phyloP scores from a whole-genome alignment of 2,113 vertebrate genomes.

The Mesocricetus auratus region DNA sequence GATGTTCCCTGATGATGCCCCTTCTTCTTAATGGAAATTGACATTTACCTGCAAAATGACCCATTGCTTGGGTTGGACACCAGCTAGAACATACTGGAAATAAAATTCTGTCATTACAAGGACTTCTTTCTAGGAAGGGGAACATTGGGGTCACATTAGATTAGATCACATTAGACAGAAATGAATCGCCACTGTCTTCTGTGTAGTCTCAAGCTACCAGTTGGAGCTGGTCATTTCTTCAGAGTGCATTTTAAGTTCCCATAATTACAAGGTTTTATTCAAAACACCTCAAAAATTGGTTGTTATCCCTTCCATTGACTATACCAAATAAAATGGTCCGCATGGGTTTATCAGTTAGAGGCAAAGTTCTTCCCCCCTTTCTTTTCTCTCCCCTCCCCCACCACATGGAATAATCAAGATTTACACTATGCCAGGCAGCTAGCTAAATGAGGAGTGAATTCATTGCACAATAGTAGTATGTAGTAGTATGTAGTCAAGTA shows the following conservation, averaged over 20 bases:
- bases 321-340: background rate
- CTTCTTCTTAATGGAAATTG: conserved; percentile 43
- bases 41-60: conserved; percentile 44
- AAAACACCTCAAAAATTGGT: conserved; percentile 18
- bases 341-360: background rate
- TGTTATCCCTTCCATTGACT: background rate
- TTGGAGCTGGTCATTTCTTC: conserved; percentile 36
- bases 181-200: background rate
- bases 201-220: background rate
- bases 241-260: conserved; percentile 27
- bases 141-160: conserved; percentile 11
- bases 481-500: background rate
- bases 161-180: conserved; percentile 60
- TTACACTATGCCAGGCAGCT: background rate
- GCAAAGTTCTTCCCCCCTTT: background rate
- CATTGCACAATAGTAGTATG: background rate
- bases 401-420: background rate
- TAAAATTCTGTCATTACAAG: conserved; percentile 19
- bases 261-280: background rate
- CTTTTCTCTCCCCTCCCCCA: background rate
- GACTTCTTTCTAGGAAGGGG: conserved; percentile 41
- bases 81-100: conserved; percentile 1
- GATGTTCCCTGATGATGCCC: background rate
- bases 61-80: background rate
- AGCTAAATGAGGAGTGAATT: background rate